These are phyloP conservation scores for Papilio demoleus DNA, from an alignment of 2,888 invertebrate genomes.

Conservation along the genomic window DNA sequence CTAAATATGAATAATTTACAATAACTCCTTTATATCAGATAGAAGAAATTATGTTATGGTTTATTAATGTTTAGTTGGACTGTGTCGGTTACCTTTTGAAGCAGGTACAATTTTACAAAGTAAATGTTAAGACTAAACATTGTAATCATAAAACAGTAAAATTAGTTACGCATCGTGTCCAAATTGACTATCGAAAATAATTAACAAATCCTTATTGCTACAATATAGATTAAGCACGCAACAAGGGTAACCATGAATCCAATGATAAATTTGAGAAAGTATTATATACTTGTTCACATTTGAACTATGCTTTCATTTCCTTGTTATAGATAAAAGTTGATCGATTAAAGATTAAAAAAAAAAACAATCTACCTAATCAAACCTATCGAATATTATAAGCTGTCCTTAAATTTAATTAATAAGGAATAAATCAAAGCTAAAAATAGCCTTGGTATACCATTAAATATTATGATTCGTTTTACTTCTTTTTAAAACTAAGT, in stretches of 20 bases:
- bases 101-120: neutral
- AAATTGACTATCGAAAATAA: slow-evolving; percentile 23
- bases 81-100: too few species aligned
- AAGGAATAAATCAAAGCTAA: too few species aligned
- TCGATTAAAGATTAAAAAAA: too few species aligned
- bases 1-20: too few species aligned
- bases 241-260: slow-evolving; percentile 28
- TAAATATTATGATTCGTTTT: neutral
- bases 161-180: slow-evolving; percentile 29
- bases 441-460: neutral
- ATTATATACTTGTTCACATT: neutral
- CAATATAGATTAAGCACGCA: slow-evolving; percentile 17
- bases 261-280: neutral
- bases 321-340: too few species aligned
- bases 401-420: neutral
- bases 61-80: neutral
- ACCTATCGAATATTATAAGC: too few species aligned
- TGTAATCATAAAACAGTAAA: slow-evolving; percentile 16
- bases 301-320: too few species aligned
- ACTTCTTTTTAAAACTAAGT: neutral
- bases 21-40: too few species aligned
- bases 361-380: too few species aligned
- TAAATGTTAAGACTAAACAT: slow-evolving; percentile 4
- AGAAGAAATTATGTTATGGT: too few species aligned
- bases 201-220: slow-evolving; percentile 25